phyloP scores from a whole-genome alignment of 2,888 invertebrate species.

The Pristionchus exspectatus region DNA sequence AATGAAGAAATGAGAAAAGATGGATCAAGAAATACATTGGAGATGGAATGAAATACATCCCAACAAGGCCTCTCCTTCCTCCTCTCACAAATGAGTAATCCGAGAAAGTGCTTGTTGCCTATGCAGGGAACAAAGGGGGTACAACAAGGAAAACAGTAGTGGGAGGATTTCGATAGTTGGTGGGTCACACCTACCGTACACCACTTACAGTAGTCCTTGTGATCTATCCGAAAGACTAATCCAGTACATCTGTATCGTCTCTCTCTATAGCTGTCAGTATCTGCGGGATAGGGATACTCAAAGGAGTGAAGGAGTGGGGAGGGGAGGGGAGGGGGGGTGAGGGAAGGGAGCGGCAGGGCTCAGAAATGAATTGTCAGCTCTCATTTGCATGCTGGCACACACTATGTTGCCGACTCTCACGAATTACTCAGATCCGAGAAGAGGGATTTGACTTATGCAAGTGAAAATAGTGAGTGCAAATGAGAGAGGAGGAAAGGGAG shows the following conservation, averaged over 20 bases:
- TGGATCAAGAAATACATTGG: neutral
- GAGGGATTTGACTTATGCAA: conserved; percentile 49
- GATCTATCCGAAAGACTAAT: neutral
- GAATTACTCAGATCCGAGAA: conserved; percentile 49
- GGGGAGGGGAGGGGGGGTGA: neutral
- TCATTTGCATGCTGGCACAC: conserved; percentile 53
- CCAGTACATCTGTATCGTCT: conserved; percentile 30
- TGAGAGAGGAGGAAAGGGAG: conserved; percentile 35
- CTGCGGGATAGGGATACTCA: neutral
- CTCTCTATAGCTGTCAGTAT: conserved; percentile 30
- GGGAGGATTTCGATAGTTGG: neutral
- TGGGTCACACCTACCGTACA: neutral
- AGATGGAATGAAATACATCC: neutral
- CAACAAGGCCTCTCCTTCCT: neutral
- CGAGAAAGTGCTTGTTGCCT: conserved; percentile 44
- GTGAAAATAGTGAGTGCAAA: conserved; percentile 28
- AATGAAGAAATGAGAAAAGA: neutral
- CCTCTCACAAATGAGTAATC: conserved; percentile 41
- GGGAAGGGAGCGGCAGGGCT: neutral
- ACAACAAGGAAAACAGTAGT: neutral
- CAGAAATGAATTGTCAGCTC: conserved; percentile 56
- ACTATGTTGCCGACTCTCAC: conserved; percentile 41
- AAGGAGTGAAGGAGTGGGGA: neutral
- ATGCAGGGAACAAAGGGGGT: conserved; percentile 23
- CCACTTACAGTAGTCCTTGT: neutral